phyloP scores from a whole-genome alignment of 2,113 vertebrate species.

The Eulemur macaco region DNA sequence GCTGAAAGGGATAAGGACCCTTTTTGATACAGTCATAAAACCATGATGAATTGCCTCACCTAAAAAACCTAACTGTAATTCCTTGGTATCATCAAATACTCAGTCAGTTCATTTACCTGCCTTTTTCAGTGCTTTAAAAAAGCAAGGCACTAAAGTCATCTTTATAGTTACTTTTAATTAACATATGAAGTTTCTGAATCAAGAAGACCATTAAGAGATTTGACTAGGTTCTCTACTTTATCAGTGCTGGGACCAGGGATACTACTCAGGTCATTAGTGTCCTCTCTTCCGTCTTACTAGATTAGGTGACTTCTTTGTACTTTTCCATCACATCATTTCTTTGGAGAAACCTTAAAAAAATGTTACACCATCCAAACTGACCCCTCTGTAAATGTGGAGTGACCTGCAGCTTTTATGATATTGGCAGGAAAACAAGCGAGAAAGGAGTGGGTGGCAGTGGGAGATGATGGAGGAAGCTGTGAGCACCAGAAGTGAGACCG shows the following conservation, averaged over 20 bases:
- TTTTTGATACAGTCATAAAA: not conserved
- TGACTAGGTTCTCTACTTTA: not conserved
- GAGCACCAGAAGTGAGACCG: not conserved
- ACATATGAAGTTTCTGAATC: not conserved
- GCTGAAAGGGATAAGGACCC: not conserved
- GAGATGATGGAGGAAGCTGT: not conserved
- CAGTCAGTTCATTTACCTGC: not conserved
- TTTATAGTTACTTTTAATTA: constrained; percentile 19
- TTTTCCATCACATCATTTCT: not conserved
- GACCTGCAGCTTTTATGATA: not conserved
- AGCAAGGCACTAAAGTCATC: not conserved
- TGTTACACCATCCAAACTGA: not conserved
- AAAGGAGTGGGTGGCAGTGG: not conserved
- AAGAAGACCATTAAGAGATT: not conserved
- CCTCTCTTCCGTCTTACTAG: not conserved
- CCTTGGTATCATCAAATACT: not conserved
- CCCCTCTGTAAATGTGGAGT: not conserved
- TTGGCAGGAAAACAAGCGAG: not conserved
- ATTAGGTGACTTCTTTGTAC: not conserved
- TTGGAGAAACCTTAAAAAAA: not conserved
- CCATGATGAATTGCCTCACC: not conserved
- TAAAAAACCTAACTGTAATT: not conserved
- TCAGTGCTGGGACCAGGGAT: not conserved
- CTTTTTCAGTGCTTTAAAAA: not conserved
- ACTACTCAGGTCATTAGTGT: not conserved